These are phyloP conservation scores for Hyposoter didymator DNA, from an alignment of 2,888 invertebrate species.

Conservation along the genomic window DNA sequence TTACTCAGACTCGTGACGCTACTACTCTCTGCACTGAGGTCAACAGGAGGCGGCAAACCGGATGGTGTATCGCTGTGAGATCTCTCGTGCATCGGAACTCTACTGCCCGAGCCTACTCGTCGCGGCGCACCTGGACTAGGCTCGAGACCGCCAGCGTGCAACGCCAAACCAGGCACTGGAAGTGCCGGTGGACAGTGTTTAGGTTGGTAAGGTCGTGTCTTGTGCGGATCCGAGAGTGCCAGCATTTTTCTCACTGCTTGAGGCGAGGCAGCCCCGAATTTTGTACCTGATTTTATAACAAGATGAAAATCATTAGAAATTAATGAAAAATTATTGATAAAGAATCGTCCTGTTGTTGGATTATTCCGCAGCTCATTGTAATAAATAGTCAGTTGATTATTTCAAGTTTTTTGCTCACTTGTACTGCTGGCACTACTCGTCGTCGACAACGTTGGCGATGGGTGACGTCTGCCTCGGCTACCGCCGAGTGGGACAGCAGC, in stretches of 20 bases:
- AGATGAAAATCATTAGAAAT: not conserved
- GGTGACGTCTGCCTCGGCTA: slow-evolving; percentile 91
- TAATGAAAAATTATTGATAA: not conserved
- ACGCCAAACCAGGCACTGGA: slow-evolving; percentile 87
- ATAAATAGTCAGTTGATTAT: too few relatives aligned
- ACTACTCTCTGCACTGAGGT: slow-evolving; percentile 97
- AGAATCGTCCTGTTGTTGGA: not conserved
- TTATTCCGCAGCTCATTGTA: not conserved
- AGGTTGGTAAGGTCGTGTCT: slow-evolving; percentile 95
- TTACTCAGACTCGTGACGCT: slow-evolving; percentile 97
- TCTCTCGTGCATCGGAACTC: slow-evolving; percentile 91
- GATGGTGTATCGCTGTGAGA: slow-evolving; percentile 96
- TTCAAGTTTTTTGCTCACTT: slow-evolving; percentile 86
- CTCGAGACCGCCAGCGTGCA: slow-evolving; percentile 84
- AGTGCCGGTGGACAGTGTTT: slow-evolving; percentile 87
- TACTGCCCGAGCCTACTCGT: slow-evolving; percentile 85
- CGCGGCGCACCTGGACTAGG: slow-evolving; percentile 86
- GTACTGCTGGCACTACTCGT: slow-evolving; percentile 96
- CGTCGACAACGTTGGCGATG: slow-evolving; percentile 96
- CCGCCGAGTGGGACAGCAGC: slow-evolving; percentile 87
- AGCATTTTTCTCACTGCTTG: slow-evolving; percentile 98
- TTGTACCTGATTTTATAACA: slow-evolving; percentile 77
- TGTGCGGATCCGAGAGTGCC: slow-evolving; percentile 94
- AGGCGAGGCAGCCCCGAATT: slow-evolving; percentile 94
- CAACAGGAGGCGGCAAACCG: slow-evolving; percentile 91